phyloP scores from a whole-genome alignment of 1,140 invertebrate genomes.

The Linepithema humile region DNA sequence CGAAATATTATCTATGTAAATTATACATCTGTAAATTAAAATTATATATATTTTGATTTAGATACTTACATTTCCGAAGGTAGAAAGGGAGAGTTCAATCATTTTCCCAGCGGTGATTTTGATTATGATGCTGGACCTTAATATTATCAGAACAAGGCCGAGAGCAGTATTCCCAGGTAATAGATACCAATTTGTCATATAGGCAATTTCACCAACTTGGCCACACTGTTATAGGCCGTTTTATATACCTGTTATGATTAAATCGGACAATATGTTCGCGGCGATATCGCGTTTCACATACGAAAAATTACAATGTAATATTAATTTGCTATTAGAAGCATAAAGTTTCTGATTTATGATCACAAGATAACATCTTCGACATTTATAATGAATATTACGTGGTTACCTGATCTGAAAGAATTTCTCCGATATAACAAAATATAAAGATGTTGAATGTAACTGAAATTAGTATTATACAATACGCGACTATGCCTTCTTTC shows the following conservation, averaged over 20 bases:
- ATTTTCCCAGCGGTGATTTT: constrained; percentile 73
- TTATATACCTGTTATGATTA: constrained; percentile 37
- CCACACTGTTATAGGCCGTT: constrained; percentile 63
- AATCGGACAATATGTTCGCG: constrained; percentile 3
- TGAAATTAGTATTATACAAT: constrained; percentile 62
- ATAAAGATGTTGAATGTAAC: constrained; percentile 75
- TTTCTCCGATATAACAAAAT: constrained; percentile 75
- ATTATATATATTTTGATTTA: background rate
- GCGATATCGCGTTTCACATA: background rate
- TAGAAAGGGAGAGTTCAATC: constrained; percentile 66
- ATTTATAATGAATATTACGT: no score
- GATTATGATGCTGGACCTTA: constrained; percentile 63
- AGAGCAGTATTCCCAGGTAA: constrained; percentile 61
- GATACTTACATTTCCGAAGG: constrained; percentile 71
- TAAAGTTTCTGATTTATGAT: background rate
- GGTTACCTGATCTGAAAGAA: constrained; percentile 72
- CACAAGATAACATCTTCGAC: background rate
- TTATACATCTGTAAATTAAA: background rate
- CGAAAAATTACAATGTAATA: constrained; percentile 4
- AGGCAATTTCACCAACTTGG: constrained; percentile 63
- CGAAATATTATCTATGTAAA: background rate
- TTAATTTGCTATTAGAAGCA: background rate
- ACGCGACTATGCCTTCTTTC: constrained; percentile 29
- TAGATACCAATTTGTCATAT: constrained; percentile 73
- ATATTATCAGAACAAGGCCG: constrained; percentile 67